Evolutionary conservation across 53 echinoderm and acorn worm species (phyloP).

Genomic region (Antedon mediterranea): DNA sequence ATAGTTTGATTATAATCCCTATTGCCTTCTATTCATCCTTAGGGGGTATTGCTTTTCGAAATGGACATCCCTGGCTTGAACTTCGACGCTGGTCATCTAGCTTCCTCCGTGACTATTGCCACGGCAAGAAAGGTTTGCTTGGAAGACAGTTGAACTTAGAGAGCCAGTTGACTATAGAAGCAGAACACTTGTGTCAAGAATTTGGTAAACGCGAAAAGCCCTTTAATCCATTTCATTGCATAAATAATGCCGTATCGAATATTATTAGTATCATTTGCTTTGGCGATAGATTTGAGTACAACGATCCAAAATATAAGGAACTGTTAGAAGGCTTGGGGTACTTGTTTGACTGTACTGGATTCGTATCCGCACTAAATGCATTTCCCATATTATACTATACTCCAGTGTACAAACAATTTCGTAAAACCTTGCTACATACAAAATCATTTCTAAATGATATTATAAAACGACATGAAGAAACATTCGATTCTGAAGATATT

Average conservation of each 20-base stretch:
- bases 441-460: not conserved
- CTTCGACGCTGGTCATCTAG: not conserved
- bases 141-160: not conserved
- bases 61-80: not conserved
- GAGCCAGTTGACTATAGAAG: not conserved
- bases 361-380: not conserved
- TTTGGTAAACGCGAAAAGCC: not conserved
- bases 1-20: too few species aligned
- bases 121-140: not conserved
- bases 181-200: not conserved
- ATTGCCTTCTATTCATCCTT: too few species aligned
- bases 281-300: not conserved
- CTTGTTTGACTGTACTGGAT: not conserved
- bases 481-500: not conserved
- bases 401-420: not conserved
- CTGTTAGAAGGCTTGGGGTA: not conserved
- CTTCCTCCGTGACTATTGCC: not conserved
- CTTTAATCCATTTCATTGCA: not conserved
- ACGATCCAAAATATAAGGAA: not conserved
- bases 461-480: not conserved
- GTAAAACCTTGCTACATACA: not conserved
- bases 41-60: not conserved
- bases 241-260: not conserved
- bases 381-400: not conserved
- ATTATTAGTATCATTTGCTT: not conserved